Base-by-base conservation (phyloP, 1,140 invertebrate genomes). In the Papilio machaon region DNA sequence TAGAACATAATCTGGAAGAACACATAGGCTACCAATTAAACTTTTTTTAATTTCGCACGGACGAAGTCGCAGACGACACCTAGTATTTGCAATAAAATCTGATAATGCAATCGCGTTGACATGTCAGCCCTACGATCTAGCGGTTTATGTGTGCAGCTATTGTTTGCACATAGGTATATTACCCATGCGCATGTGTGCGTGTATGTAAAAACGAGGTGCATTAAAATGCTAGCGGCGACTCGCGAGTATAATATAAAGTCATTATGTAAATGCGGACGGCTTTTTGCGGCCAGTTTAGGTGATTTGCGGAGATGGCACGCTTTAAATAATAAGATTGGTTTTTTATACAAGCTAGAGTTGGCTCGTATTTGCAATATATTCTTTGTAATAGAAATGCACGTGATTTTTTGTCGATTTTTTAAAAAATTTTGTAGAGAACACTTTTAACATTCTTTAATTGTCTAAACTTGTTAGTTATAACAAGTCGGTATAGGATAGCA, bases 161-260 rank as follows among this genome's bases (percentile, higher is more conserved):
- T 79, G 77, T 79, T 43, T 38, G 38, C 54, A 79, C 60, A 79
- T 54, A 77, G 54, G 77, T 67, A 79, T 46, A 79, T 79, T 79
- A 46, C 35, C 23, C 58, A 38, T 15, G 35, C 77, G 30, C 47
- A 13, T 64, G 77, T 79, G 77, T 60, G 75, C 17, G 73, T 85
- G 77, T 86, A 85, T 84, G 83, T 82, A 85, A 87, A 87, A 87
- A 88, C 82, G 81, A 54, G 83, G 58, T 78, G 80, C 86, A 89
- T 89, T 88, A 87, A 88, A 88, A 89, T 87, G 87, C 88, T 67
- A 80, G 23, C 77, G 75, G 83, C 85, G 86, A 84, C 80, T 85
- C 82, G 79, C 85, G 83, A 86, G 85, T 90, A 87, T 88, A 87
- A 90, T 88, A 90, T 90, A 85, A 87, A 90, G 87, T 90, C 85